Evolutionary conservation across 2,888 invertebrate species (phyloP).

Genomic region (Morpho deidamia): DNA sequence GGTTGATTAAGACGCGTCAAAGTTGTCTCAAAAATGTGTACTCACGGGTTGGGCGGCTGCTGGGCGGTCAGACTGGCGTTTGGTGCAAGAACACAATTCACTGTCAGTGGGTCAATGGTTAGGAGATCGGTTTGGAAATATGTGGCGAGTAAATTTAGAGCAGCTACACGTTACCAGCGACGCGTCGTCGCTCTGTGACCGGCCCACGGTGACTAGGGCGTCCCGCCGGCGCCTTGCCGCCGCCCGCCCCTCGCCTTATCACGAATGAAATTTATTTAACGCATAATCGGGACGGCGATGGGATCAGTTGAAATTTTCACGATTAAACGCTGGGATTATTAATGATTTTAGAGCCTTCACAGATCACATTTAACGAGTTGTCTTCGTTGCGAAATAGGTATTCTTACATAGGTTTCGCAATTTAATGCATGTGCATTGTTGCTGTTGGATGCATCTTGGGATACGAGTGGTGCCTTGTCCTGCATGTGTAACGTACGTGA

Average conservation of each 20-base stretch:
- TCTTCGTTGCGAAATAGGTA: too few relatives aligned
- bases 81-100: constrained; percentile 50
- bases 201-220: constrained; percentile 65
- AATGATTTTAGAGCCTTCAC: constrained; percentile 15
- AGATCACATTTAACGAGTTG: too few relatives aligned
- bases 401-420: too few relatives aligned
- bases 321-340: constrained; percentile 41
- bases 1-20: constrained; percentile 51
- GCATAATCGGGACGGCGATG: constrained; percentile 64
- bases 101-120: constrained; percentile 59
- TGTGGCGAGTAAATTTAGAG: constrained; percentile 65
- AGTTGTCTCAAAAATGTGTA: constrained; percentile 36
- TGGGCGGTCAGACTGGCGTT: constrained; percentile 42
- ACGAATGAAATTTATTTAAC: constrained; percentile 74
- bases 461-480: too few relatives aligned
- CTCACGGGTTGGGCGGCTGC: constrained; percentile 39
- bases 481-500: too few relatives aligned
- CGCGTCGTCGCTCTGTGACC: constrained; percentile 50
- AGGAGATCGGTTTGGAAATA: constrained; percentile 39
- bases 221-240: constrained; percentile 64
- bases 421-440: too few relatives aligned
- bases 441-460: too few relatives aligned
- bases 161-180: constrained; percentile 40
- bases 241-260: constrained; percentile 67
- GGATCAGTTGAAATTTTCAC: constrained; percentile 60